Base-by-base conservation (phyloP, 1,140 invertebrate genomes). In the Pseudomyrmex dendroicus region DNA sequence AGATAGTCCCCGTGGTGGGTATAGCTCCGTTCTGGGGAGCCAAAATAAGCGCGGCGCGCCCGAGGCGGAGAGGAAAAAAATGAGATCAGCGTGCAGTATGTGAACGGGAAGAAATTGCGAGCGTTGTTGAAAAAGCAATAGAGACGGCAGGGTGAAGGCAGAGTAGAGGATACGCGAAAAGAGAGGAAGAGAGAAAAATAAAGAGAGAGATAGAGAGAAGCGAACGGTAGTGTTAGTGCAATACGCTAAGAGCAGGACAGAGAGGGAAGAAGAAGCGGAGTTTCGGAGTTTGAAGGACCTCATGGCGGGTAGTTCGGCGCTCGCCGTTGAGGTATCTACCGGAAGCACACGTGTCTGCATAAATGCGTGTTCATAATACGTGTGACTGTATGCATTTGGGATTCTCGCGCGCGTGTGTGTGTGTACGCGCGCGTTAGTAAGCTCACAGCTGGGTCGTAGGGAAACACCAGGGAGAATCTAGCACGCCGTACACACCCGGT, bases 291-390 rank as follows among this genome's bases (percentile, higher is more conserved):
- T 82, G 61, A 74, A 84, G 76, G 73, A 72, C 74, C 61, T 78
- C 52, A 35, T 48, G 63, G 66, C 12, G 63, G 62, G 1, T 62
- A 78, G 66, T 63, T 73, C 72, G 66, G 54, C 20, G 61, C 62
- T 59, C 48, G 59, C 74, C 56, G 68, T 77, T 66, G 74, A 84
- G 82, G 76, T 66, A 78, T 77, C 82, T 35, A 59, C 64, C 46
- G 64, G 52, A 13, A 80, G 74, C 68, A 63, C 83, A 78, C 70
- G 82, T 72, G 73, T 57, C 70, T 86, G 63, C 77, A 78, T 86
- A 72, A 73, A 61, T 78, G 83, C 76, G 74, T 83, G 80, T 84
- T 64, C 63, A 84, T 64, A 82, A 78, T 73, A 66, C 64, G 74
- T 73, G 68, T 15, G 59, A 35, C 35, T 52, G 57, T 72, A 61